phyloP scores from a whole-genome alignment of 2,888 invertebrate genomes.

The Rhagophthalmus giganteus region DNA sequence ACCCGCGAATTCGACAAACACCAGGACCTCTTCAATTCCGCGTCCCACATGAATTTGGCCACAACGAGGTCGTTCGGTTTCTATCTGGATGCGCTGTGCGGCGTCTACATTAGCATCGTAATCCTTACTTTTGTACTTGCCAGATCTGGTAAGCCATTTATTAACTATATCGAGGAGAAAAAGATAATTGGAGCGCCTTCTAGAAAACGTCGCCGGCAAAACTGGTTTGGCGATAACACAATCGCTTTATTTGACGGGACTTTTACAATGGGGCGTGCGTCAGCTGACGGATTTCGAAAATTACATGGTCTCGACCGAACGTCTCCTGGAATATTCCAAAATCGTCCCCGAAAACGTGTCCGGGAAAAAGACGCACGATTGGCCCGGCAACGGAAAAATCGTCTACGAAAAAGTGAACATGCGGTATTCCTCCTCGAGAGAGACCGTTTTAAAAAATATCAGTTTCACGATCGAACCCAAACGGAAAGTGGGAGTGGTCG shows the following conservation, averaged over 20 bases:
- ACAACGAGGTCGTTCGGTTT: constrained; percentile 46
- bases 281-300: constrained; percentile 84
- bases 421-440: constrained; percentile 71
- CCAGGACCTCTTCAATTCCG: constrained; percentile 62
- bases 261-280: constrained; percentile 67
- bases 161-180: no score
- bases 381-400: constrained; percentile 74
- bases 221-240: constrained; percentile 81
- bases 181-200: constrained; percentile 3
- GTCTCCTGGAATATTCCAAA: constrained; percentile 60
- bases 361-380: constrained; percentile 62
- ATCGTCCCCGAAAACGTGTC: constrained; percentile 51
- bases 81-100: constrained; percentile 43
- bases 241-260: constrained; percentile 74
- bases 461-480: constrained; percentile 67
- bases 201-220: constrained; percentile 67
- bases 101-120: constrained; percentile 37
- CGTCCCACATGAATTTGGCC: constrained; percentile 45
- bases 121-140: constrained; percentile 27
- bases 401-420: constrained; percentile 69
- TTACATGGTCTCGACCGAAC: constrained; percentile 87
- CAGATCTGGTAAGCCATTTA: constrained; percentile 9
- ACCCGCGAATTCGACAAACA: constrained; percentile 79
- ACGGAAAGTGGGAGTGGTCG: constrained; percentile 76
- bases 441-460: constrained; percentile 72